Evolutionary conservation across 2,888 invertebrate species (phyloP), one percentile per base, ranked within the genome.

Genomic region (Steinernema hermaphroditum): DNA sequence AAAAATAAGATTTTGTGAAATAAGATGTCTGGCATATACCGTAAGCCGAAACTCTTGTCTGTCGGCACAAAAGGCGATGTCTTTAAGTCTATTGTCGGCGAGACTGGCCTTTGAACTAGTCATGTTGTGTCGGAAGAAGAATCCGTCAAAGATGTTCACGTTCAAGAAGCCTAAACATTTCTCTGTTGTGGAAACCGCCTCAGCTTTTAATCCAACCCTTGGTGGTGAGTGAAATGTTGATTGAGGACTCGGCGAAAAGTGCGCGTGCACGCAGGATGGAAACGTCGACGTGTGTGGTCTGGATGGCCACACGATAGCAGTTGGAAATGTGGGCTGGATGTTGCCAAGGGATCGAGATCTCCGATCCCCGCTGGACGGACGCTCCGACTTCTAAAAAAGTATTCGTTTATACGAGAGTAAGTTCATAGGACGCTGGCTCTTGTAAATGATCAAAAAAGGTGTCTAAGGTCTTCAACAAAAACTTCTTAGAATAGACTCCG

Each of bases 331-430:
- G 85, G 4, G 82, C 79, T 2, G 85, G 85, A 75, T 85, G 84
- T 49, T 82, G 84, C 84, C 85, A 85, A 1, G 85, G 84, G 62
- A 85, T 85, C 29, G 79, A 78, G 22, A 85, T 75, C 16, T 81
- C 76, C 1, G 83, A 83, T 19, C 81, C 83, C 0, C 74, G 32
- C n/a, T 83, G 83, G 2, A 85, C 80, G 82, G 81, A 83, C 80
- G 83, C 81, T 22, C 85, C 85, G 62, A 83, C 81, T 72, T 85
- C 85, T 83, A 70, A 50, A 80, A 71, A 37, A 22, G 12, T 14
- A 41, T 46, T 14, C 24, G 22, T 6, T 27, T 50, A 44, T 16
- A 19, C 27, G 62, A 41, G 37, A 22, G 37, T 24, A n/a, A 57
- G 27, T 46, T 34, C 19, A 43, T 46, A 6, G n/a, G n/a, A n/a